These are phyloP conservation scores for Papilio protenor DNA, from an alignment of 2,888 invertebrate genomes.

Conservation along the genomic window DNA sequence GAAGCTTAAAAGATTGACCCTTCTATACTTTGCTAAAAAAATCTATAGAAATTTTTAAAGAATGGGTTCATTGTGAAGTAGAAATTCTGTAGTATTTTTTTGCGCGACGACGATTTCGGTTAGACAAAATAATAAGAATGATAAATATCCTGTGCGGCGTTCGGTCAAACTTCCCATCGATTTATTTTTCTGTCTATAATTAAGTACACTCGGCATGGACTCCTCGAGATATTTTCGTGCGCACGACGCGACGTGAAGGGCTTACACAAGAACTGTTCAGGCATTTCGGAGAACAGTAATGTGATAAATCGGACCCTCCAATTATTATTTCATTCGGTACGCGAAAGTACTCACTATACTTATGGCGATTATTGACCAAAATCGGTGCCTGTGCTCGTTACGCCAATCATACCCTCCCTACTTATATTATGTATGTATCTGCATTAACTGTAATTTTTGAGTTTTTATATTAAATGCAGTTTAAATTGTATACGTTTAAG, in stretches of 20 bases:
- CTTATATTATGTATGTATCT: slow-evolving; percentile 40
- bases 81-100: slow-evolving; percentile 69
- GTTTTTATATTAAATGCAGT: slow-evolving; percentile 34
- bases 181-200: slow-evolving; percentile 81
- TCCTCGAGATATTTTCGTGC: slow-evolving; percentile 80
- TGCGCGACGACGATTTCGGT: slow-evolving; percentile 68
- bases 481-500: slow-evolving; percentile 17
- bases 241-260: slow-evolving; percentile 77
- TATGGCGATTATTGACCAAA: slow-evolving; percentile 81
- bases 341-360: slow-evolving; percentile 79
- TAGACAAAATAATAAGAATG: slow-evolving; percentile 66
- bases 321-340: slow-evolving; percentile 82
- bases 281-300: slow-evolving; percentile 80
- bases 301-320: slow-evolving; percentile 83
- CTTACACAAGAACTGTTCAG: slow-evolving; percentile 80
- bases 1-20: slow-evolving; percentile 71
- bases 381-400: slow-evolving; percentile 79
- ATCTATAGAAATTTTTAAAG: slow-evolving; percentile 62
- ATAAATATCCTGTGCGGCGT: slow-evolving; percentile 65
- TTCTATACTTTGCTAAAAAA: slow-evolving; percentile 68
- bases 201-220: slow-evolving; percentile 75
- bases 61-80: slow-evolving; percentile 68
- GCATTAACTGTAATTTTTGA: slow-evolving; percentile 40
- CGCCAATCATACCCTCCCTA: slow-evolving; percentile 71
- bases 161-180: slow-evolving; percentile 73